These are phyloP conservation scores for Epizoanthus stellaris DNA, from an alignment of 92 coral and sea anemone species.

Conservation along the genomic window DNA sequence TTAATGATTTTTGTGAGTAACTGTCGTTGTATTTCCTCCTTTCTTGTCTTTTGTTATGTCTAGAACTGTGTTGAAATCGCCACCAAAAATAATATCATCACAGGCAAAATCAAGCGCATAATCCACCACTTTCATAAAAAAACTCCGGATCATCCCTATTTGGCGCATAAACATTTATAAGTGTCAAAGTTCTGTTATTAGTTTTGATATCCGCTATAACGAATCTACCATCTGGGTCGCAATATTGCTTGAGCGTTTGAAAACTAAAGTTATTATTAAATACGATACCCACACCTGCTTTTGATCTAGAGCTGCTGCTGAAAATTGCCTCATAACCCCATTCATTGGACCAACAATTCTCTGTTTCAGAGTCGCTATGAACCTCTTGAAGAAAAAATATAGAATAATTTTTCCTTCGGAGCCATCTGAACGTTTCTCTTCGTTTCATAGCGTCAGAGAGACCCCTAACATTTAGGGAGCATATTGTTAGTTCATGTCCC, in stretches of 20 bases:
- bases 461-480: background rate
- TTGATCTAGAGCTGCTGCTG: background rate
- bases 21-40: background rate
- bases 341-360: background rate
- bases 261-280: slow-evolving; percentile 3
- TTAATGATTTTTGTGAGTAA: background rate
- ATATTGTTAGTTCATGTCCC: background rate
- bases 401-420: background rate
- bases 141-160: background rate
- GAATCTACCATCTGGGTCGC: background rate
- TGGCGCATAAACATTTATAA: background rate
- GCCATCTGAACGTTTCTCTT: background rate
- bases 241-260: background rate
- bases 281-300: background rate
- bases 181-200: background rate
- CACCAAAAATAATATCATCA: background rate
- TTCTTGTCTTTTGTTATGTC: background rate
- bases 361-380: background rate
- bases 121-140: background rate
- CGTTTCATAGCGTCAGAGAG: background rate
- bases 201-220: slow-evolving; percentile 1
- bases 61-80: background rate
- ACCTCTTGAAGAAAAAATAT: background rate
- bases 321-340: slow-evolving; percentile 1
- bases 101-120: background rate